Evolutionary conservation across 2,113 vertebrate genomes (phyloP), one percentile per base, ranked within the genome.

Genomic region (Ariopsis seemanni): DNA sequence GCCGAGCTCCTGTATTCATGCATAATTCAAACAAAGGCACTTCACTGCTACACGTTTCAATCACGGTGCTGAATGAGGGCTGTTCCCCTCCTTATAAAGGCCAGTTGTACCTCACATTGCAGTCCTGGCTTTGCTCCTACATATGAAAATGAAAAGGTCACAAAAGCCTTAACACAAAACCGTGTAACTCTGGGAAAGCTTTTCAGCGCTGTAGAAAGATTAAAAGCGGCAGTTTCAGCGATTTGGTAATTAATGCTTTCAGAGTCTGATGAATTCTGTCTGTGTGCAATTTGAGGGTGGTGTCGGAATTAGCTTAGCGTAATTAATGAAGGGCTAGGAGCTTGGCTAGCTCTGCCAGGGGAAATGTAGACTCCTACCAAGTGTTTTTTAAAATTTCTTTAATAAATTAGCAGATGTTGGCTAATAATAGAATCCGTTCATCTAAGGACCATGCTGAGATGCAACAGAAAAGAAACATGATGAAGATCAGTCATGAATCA

Each of bases 11-110:
- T 34, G 52, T 9, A 22, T 72, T 88, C 78, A 89, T 88, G 65
- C 79, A 87, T 90, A 89, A 88, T 91, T 89, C 85, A 89, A 48
- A 63, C 84, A 77, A 65, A 67, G 69, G 48, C 83, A 75, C 84
- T 86, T 85, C 80, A n/a, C 69, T 50, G 81, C 57, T 85, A 48
- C 88, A 62, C 67, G 85, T 88, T 88, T 86, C 86, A 63, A 79
- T 84, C 89, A 81, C 62, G 57, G 65, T 8, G 12, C 58, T 14
- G 50, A 88, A 89, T 63, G 78, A 86, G 62, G 63, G 74, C n/a
- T 82, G 50, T 85, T 89, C 86, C 80, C 27, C 60, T 85, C 69
- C 30, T 86, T 84, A 9, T 81, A 52, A 65, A 82, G 63, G 77
- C 20, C 71, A 83, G 50, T 30, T 79, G 82, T 58, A 85, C 55